Conservation (phyloP, 2,888 invertebrate species). For the Dynastes maya region DNA sequence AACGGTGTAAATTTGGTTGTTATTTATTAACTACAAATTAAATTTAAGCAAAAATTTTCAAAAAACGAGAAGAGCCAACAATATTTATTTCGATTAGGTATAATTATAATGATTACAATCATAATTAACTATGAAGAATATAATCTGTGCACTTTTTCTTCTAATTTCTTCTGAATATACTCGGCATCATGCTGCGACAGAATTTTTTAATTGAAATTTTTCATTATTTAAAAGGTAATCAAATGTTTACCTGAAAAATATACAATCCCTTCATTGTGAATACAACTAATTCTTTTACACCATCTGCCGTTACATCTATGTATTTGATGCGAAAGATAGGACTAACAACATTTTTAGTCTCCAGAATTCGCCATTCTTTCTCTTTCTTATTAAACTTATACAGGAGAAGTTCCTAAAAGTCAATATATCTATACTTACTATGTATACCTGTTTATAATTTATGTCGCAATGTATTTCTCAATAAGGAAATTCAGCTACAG, state of each 20-base stretch:
- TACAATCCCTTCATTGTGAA: constrained; percentile 79
- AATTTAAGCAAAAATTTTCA: too few species aligned
- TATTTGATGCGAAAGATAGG: constrained; percentile 77
- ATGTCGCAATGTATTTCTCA: too few species aligned
- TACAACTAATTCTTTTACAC: constrained; percentile 78
- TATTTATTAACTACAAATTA: too few species aligned
- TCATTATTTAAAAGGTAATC: not conserved
- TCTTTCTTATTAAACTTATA: constrained; percentile 69
- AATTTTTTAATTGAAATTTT: constrained; percentile 1
- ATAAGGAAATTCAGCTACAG: too few species aligned
- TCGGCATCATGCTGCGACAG: constrained; percentile 63
- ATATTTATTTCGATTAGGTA: too few species aligned
- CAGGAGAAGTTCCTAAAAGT: constrained; percentile 71
- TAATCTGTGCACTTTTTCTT: constrained; percentile 55
- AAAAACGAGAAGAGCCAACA: too few species aligned
- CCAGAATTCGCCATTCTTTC: constrained; percentile 70
- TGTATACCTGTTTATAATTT: too few species aligned
- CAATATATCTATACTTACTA: not conserved
- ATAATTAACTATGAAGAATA: too few species aligned
- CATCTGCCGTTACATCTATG: constrained; percentile 79
- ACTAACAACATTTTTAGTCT: constrained; percentile 74
- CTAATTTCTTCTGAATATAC: constrained; percentile 61
- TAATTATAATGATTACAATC: too few species aligned
- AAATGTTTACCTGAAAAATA: constrained; percentile 75
- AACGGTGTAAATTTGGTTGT: too few species aligned